Conservation (phyloP, 2,888 invertebrate species). For the Sinelater perroti region DNA sequence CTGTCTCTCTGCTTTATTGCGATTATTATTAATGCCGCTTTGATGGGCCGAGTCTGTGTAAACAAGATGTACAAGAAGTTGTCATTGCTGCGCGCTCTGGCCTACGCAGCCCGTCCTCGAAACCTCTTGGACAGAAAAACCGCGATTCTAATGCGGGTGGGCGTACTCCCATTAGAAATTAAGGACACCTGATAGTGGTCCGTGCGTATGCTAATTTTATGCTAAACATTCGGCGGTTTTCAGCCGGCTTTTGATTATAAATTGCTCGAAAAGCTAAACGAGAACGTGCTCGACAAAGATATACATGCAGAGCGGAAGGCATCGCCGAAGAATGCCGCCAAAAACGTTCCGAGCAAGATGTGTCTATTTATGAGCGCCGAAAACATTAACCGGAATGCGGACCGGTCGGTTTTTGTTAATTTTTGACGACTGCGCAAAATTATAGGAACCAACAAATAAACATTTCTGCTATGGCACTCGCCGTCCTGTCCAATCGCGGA, state of each 20-base stretch:
- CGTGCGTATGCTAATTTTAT: background rate
- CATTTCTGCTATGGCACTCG: conserved; percentile 7
- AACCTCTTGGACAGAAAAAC: background rate
- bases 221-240: background rate
- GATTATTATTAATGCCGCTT: conserved; percentile 12
- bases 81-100: background rate
- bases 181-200: background rate
- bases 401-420: conserved; percentile 9
- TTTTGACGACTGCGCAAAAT: conserved; percentile 5
- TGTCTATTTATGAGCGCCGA: conserved; percentile 10
- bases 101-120: conserved; percentile 1
- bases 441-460: conserved; percentile 5
- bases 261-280: too few relatives aligned
- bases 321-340: conserved; percentile 3
- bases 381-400: conserved; percentile 3
- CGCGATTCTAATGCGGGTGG: background rate
- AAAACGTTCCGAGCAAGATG: conserved; percentile 10
- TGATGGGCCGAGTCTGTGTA: conserved; percentile 9
- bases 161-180: background rate
- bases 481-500: too few relatives aligned
- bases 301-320: conserved; percentile 5
- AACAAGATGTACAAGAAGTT: conserved; percentile 1
- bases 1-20: conserved; percentile 8
- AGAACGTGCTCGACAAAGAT: conserved; percentile 1
- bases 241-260: too few relatives aligned